These are phyloP conservation scores for Siniperca knerii DNA, from an alignment of 2,113 vertebrate genomes.

Conservation along the genomic window DNA sequence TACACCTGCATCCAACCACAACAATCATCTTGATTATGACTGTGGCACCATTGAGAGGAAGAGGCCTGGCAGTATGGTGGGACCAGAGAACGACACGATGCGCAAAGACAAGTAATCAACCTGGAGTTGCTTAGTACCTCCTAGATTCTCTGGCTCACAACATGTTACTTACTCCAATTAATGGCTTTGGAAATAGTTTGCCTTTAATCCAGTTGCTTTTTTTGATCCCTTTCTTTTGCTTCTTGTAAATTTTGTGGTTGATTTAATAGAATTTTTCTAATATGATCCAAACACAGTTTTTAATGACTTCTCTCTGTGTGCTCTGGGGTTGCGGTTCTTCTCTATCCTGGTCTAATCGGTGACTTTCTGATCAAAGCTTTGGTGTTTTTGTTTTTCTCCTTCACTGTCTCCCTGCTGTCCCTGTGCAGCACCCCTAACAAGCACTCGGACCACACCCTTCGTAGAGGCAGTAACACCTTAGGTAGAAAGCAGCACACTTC, in stretches of 20 bases:
- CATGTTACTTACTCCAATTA: not conserved
- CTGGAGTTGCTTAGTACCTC: not conserved
- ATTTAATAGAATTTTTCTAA: conserved; percentile 17
- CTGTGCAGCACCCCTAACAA: conserved; percentile 95
- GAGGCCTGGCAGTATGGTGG: conserved; percentile 93
- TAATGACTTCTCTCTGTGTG: conserved; percentile 5
- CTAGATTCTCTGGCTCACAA: not conserved
- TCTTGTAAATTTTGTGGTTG: not conserved
- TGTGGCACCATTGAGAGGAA: conserved; percentile 91
- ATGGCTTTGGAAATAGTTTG: conserved; percentile 17
- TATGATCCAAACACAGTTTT: conserved; percentile 14
- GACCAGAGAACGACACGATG: conserved; percentile 88
- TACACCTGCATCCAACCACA: conserved; percentile 87
- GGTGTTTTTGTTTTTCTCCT: conserved; percentile 54
- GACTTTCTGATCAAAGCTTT: conserved; percentile 62
- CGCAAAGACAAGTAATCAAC: conserved; percentile 92
- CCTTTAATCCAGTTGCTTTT: conserved; percentile 36
- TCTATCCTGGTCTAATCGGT: conserved; percentile 43
- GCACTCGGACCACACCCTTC: conserved; percentile 91
- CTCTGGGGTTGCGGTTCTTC: conserved; percentile 48
- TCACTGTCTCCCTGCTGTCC: conserved; percentile 64
- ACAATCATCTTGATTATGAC: conserved; percentile 90
- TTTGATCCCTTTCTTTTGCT: conserved; percentile 22
- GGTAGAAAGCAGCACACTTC: conserved; percentile 98
- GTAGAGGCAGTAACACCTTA: conserved; percentile 93